phyloP scores from a whole-genome alignment of 2,888 invertebrate species.

The Hoplodrina blanda region DNA sequence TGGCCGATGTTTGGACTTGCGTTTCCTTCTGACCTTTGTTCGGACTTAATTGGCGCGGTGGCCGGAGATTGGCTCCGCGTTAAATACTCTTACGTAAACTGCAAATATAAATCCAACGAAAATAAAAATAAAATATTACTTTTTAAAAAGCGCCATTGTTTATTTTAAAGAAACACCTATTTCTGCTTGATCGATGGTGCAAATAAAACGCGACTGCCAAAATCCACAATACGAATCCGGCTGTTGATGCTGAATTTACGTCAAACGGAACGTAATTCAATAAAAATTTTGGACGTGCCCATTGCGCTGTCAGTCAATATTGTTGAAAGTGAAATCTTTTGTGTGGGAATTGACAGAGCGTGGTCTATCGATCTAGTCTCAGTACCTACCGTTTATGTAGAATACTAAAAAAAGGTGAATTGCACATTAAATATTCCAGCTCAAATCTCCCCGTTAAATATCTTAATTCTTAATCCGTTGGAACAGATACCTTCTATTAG shows the following conservation, averaged over 20 bases:
- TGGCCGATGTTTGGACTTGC: constrained; percentile 67
- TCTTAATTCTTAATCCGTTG: too few relatives aligned
- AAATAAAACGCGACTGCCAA: constrained; percentile 55
- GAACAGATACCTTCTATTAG: too few relatives aligned
- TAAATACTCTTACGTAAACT: constrained; percentile 19
- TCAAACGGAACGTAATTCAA: constrained; percentile 9
- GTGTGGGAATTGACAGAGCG: background rate
- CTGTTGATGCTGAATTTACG: constrained; percentile 20
- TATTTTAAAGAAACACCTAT: constrained; percentile 25
- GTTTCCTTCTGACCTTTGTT: constrained; percentile 66
- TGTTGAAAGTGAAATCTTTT: constrained; percentile 5
- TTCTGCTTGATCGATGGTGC: constrained; percentile 25
- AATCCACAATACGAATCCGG: constrained; percentile 43
- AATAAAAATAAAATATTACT: constrained; percentile 20
- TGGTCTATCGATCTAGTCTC: too few relatives aligned
- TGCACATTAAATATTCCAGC: too few relatives aligned
- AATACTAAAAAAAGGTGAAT: too few relatives aligned
- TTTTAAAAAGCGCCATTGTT: constrained; percentile 23
- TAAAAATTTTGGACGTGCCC: background rate
- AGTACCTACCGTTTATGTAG: too few relatives aligned
- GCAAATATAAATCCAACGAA: background rate
- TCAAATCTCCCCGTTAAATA: too few relatives aligned
- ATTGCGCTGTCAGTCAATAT: background rate
- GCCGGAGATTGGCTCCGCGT: constrained; percentile 35
- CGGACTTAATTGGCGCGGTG: constrained; percentile 36